These are phyloP conservation scores for Helogale parvula DNA, from an alignment of 2,113 vertebrate species.

Conservation along the genomic window DNA sequence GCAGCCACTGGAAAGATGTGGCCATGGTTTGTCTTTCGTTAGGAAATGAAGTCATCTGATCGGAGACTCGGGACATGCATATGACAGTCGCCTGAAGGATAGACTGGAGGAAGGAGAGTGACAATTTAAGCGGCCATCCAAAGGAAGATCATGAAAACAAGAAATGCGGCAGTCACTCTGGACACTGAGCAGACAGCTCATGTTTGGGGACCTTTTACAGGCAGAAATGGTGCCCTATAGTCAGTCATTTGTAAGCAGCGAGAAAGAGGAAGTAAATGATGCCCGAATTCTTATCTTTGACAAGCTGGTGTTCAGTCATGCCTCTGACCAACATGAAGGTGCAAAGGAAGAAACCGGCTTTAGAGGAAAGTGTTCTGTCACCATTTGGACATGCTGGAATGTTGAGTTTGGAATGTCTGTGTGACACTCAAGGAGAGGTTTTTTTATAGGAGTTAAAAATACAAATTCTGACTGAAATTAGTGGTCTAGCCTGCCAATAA, in stretches of 20 bases:
- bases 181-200: not conserved
- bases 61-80: not conserved
- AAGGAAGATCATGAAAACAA: not conserved
- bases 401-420: not conserved
- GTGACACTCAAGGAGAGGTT: not conserved
- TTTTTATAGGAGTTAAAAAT: not conserved
- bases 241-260: too few relatives aligned
- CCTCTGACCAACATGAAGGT: not conserved
- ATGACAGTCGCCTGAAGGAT: not conserved
- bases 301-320: rapidly evolving
- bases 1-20: not conserved
- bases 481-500: not conserved
- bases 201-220: not conserved
- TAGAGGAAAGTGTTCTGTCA: not conserved
- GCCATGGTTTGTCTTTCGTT: not conserved
- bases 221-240: not conserved
- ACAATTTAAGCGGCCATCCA: too few relatives aligned
- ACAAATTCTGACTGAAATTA: not conserved
- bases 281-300: not conserved
- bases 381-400: not conserved
- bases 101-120: not conserved
- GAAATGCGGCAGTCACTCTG: not conserved
- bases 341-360: not conserved
- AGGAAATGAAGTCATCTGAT: not conserved
- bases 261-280: not conserved